These are phyloP conservation scores for Cephalopterus ornatus DNA, from an alignment of 2,113 vertebrate species.

Conservation along the genomic window DNA sequence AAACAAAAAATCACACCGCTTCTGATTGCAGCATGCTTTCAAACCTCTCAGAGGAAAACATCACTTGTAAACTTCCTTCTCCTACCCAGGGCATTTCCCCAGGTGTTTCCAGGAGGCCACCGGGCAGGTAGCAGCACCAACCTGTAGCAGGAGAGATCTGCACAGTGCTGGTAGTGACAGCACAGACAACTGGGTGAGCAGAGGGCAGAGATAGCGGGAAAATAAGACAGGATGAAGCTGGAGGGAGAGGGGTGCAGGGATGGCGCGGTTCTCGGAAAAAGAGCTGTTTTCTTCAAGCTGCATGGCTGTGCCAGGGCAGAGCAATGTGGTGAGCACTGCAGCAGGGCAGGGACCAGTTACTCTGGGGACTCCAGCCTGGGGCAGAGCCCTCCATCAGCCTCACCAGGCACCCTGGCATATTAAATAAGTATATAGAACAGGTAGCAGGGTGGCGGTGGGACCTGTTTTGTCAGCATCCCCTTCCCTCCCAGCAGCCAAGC, in stretches of 20 bases:
- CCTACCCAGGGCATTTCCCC: background rate
- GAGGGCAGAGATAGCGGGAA: background rate
- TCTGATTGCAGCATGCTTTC: background rate
- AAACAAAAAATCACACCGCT: background rate
- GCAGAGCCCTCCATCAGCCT: background rate
- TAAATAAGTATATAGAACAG: background rate
- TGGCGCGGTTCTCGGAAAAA: background rate
- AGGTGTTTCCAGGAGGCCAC: background rate
- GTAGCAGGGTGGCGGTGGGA: fast-evolving
- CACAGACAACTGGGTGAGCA: background rate
- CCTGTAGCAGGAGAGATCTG: background rate
- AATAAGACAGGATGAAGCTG: background rate
- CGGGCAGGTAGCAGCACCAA: background rate
- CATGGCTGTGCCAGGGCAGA: background rate
- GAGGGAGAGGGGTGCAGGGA: background rate
- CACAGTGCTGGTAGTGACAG: background rate
- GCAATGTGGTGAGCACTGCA: fast-evolving
- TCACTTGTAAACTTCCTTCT: background rate
- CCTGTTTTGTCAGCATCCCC: background rate
- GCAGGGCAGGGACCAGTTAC: background rate
- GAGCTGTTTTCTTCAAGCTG: background rate
- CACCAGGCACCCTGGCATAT: fast-evolving
- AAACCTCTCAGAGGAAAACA: background rate
- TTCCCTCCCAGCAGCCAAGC: background rate
- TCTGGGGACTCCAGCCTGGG: background rate